These are phyloP conservation scores for Dasyprocta punctata DNA, from an alignment of 2,113 vertebrate species.

Conservation along the genomic window DNA sequence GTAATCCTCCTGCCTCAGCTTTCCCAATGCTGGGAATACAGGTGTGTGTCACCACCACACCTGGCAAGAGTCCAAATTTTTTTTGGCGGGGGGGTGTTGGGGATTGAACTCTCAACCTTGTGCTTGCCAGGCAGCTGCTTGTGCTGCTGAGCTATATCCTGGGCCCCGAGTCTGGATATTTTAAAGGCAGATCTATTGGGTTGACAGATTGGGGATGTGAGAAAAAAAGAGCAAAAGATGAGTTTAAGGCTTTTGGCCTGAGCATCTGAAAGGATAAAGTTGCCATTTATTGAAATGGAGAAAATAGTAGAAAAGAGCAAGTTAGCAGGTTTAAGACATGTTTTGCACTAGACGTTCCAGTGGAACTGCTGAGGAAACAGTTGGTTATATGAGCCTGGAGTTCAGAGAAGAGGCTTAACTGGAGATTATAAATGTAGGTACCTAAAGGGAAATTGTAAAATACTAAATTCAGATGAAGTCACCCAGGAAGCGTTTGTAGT, in stretches of 20 bases:
- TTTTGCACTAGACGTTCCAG: not conserved
- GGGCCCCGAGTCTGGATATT: not conserved
- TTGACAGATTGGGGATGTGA: not conserved
- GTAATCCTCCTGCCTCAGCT: not conserved
- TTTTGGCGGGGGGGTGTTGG: too few species aligned
- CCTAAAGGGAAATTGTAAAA: constrained; percentile 16
- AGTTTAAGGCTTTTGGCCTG: not conserved
- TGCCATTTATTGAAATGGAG: constrained; percentile 22
- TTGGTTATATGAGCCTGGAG: not conserved
- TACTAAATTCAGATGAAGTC: not conserved
- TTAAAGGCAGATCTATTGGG: not conserved
- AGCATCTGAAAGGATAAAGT: not conserved
- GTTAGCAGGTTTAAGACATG: not conserved
- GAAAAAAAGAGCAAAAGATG: constrained; percentile 2
- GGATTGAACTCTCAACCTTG: too few species aligned
- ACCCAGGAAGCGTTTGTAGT: not conserved
- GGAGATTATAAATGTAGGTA: constrained; percentile 14
- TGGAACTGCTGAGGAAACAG: not conserved
- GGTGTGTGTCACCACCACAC: not conserved
- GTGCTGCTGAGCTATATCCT: too few species aligned
- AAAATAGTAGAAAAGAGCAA: not conserved
- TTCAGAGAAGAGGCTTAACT: not conserved
- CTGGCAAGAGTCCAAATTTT: not conserved
- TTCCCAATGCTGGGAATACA: not conserved
- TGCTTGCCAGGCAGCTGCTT: too few species aligned